Base-by-base conservation (phyloP, 2,797 vertebrate species). In the Paedocypris micromegethes region DNA sequence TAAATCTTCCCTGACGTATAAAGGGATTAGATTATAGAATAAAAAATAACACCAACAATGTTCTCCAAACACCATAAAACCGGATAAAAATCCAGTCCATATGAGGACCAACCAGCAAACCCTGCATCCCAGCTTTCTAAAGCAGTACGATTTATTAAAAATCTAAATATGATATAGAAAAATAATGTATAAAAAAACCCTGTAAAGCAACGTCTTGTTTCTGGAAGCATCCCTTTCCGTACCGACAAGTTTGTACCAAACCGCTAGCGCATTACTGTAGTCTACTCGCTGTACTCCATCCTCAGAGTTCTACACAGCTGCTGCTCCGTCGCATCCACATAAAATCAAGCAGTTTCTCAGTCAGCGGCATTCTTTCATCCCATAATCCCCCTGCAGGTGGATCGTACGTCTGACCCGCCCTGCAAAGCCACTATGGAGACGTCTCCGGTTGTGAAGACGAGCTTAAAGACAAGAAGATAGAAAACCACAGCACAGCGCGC, bases 311-410 rank as follows among this genome's bases (percentile, higher is more conserved):
- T 83, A 82, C 87, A 88, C 86, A 87, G 87, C 87, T 88, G 87
- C 84, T 83, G 67, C 80, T 82, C 81, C 83, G 84, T 85, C 72
- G 68, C 84, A 85, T 83, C 78, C 82, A 71, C 86, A 88, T 89
- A 88, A 88, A 89, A 89, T 88, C 86, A 83, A 83, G 85, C 85
- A 90, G 88, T 89, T 89, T 89, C 87, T 88, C 87, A 89, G 87
- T 86, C 83, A 84, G 87, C 85, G 84, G 84, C 85, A 88, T 87
- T 87, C 84, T 88, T 86, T 86, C 86, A 88, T 84, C 84, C 74
- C 79, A 87, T 88, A 88, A 88, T 86, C 88, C 84, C 81, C 76
- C 75, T 79, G 75, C 75, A 82, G 63, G 79, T 83, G 77, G 83
- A 86, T 80, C 85, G 86, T 85, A 83, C 68, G 82, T 81, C 80